These are phyloP conservation scores for Entomobrya proxima DNA, from an alignment of 2,888 invertebrate genomes.

Conservation along the genomic window DNA sequence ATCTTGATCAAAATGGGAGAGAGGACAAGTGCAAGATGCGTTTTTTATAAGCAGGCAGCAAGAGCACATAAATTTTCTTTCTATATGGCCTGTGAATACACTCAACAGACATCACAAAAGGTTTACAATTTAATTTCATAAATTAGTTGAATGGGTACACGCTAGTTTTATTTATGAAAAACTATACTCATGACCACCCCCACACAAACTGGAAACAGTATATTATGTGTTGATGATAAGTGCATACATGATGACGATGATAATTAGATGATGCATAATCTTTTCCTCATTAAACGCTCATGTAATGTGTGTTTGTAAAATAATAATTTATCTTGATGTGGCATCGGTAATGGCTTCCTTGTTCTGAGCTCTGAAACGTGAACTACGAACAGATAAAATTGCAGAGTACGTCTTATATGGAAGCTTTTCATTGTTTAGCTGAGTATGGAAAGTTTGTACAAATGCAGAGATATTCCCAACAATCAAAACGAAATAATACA, in stretches of 20 bases:
- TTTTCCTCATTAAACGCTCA: slow-evolving; percentile 12
- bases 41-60: slow-evolving; percentile 12
- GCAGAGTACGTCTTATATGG: not conserved
- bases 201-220: not conserved
- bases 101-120: not conserved
- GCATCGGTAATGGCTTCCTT: slow-evolving; percentile 13
- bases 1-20: slow-evolving; percentile 9
- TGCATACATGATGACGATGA: not conserved
- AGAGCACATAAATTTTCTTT: not conserved
- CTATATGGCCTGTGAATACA: not conserved
- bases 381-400: not conserved
- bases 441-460: not conserved
- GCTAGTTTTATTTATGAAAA: not conserved
- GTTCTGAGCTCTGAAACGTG: not conserved
- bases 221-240: not conserved
- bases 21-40: slow-evolving; percentile 20
- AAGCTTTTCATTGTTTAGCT: not conserved
- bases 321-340: slow-evolving; percentile 22
- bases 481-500: too few species aligned
- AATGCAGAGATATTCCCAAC: too few species aligned
- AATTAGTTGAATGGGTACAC: not conserved
- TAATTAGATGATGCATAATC: slow-evolving; percentile 16
- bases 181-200: not conserved
- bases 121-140: not conserved
- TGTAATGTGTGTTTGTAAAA: not conserved